phyloP scores from a whole-genome alignment of 2,113 vertebrate species.

The Camelus dromedarius region DNA sequence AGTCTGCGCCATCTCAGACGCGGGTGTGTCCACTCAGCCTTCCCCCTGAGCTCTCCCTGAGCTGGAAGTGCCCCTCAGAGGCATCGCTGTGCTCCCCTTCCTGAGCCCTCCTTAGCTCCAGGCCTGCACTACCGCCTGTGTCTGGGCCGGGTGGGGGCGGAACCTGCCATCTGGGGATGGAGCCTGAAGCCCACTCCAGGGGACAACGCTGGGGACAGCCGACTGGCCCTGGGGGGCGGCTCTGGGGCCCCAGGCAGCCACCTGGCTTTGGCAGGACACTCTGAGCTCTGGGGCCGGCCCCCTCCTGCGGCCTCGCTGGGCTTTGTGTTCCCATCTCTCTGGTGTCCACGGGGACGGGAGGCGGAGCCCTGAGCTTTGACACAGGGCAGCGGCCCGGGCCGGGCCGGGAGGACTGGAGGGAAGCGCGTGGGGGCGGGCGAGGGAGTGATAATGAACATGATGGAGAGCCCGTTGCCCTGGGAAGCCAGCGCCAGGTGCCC shows the following conservation, averaged over 20 bases:
- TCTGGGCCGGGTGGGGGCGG: background rate
- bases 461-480: background rate
- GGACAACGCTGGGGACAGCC: fast-evolving
- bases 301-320: background rate
- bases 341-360: background rate
- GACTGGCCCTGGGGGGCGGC: fast-evolving
- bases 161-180: background rate
- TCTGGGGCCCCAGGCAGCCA: background rate
- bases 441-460: background rate
- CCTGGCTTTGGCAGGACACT: background rate
- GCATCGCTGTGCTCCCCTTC: background rate
- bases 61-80: background rate
- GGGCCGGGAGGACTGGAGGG: background rate
- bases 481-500: background rate
- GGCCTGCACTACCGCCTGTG: background rate
- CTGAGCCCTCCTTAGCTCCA: background rate
- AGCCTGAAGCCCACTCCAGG: background rate
- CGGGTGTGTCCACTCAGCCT: background rate
- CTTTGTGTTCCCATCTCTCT: background rate
- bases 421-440: background rate
- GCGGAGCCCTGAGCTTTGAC: background rate
- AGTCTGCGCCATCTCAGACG: background rate
- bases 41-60: background rate
- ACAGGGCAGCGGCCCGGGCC: background rate
- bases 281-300: background rate